Evolutionary conservation across 2,888 invertebrate genomes (phyloP), one percentile per base, ranked within the genome.

Genomic region (Gortyna flavago): DNA sequence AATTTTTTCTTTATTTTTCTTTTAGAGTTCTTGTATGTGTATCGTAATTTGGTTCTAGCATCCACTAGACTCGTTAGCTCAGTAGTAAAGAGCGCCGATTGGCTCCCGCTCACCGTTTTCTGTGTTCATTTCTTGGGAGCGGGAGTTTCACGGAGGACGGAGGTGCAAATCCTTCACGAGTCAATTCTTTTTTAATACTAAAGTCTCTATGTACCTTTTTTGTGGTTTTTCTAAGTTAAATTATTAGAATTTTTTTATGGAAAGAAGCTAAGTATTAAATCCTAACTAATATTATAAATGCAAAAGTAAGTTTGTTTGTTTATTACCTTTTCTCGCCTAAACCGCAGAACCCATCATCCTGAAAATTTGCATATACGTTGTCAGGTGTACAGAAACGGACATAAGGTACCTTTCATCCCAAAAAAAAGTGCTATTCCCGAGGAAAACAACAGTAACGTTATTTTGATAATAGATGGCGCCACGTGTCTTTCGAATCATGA

Each of bases 11-110:
- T 16, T 13, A 16, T 51, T 29, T 51, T 25, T 35, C 32, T 74
- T 18, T 41, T 3, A 29, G 1, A 21, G 6, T 54, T 69, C 11
- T 38, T 11, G 48, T n/a, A 80, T 67, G 29, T 41, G 83, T 82
- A 57, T 48, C 72, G 54, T 59, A 48, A 68, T 86, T 87, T 88
- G 32, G 74, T 51, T 11, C 0, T 21, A 29, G 16, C 2, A 0
- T 3, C 25, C 44, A 61, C 21, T 4, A 59, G 88, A 76, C 88
- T 88, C 88, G 88, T 88, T 88, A 88, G 88, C 88, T 88, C 89
- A 88, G 88, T 85, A 89, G 88, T 41, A 7, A 32, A 88, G 88
- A 88, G 89, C 89, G 83, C 80, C 85, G 87, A 35, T 65, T 57
- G 71, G 79, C 81, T 11, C 57, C 35, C 59, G 79, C 67, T 85